Evolutionary conservation across 2,113 vertebrate species (phyloP).

Genomic region (Rhodinocichla rosea): DNA sequence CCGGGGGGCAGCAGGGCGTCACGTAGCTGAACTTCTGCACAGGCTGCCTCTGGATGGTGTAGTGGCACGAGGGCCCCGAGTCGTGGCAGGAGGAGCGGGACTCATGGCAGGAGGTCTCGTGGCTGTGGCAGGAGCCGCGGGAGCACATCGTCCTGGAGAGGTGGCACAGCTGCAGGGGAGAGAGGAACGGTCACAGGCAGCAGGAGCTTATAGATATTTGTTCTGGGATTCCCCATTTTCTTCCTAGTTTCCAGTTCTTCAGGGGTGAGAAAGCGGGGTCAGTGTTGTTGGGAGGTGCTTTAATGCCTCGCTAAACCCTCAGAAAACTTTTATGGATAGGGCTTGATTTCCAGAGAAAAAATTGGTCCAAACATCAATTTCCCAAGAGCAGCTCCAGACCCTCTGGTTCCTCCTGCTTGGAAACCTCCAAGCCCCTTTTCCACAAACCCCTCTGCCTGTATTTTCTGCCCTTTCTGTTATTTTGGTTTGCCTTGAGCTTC

Average conservation of each 20-base stretch:
- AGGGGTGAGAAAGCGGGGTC: fast-evolving
- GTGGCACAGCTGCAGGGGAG: background rate
- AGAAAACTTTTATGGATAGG: fast-evolving
- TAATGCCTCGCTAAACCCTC: background rate
- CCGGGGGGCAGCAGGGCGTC: background rate
- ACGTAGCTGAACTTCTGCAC: background rate
- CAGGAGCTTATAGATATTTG: fast-evolving
- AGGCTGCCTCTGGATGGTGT: background rate
- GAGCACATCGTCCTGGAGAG: background rate
- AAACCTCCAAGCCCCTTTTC: background rate
- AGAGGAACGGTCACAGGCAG: fast-evolving
- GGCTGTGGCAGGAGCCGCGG: background rate
- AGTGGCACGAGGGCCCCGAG: background rate
- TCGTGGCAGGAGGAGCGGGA: slow-evolving; percentile 10
- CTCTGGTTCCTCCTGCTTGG: background rate
- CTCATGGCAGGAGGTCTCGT: background rate
- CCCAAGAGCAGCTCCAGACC: background rate
- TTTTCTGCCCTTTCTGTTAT: background rate
- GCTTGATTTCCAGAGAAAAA: background rate
- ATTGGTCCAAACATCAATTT: background rate
- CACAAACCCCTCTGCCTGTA: background rate
- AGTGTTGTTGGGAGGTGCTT: background rate
- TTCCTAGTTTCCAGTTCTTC: background rate
- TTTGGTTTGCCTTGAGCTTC: background rate
- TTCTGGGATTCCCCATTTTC: background rate